Evolutionary conservation across 2,888 invertebrate species (phyloP).

Genomic region (Phaedon cochleariae): DNA sequence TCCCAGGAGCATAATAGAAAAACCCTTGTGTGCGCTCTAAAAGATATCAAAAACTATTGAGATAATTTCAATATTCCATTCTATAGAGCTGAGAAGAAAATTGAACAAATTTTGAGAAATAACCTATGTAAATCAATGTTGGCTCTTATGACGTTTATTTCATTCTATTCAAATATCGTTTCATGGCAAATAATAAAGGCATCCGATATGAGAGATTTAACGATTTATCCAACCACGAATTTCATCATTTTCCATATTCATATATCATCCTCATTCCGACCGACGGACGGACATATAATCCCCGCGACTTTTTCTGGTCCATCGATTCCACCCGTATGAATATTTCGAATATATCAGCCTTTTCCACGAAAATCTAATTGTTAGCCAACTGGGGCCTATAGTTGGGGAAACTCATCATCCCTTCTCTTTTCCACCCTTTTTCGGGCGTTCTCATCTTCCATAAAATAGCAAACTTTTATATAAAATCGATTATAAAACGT

Average conservation of each 20-base stretch:
- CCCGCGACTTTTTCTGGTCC: constrained; percentile 21
- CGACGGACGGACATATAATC: constrained; percentile 35
- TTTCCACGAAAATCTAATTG: constrained; percentile 40
- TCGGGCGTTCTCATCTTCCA: constrained; percentile 46
- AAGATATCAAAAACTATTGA: too few relatives aligned
- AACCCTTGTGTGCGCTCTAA: too few relatives aligned
- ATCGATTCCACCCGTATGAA: constrained; percentile 31
- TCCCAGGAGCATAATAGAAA: too few relatives aligned
- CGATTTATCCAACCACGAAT: not conserved
- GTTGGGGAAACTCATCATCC: constrained; percentile 39
- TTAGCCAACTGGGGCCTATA: constrained; percentile 35
- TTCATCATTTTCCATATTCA: not conserved
- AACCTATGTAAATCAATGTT: not conserved
- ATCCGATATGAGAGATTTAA: constrained; percentile 32
- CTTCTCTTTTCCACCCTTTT: constrained; percentile 44
- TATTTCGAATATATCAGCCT: constrained; percentile 28
- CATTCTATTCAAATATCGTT: too few relatives aligned
- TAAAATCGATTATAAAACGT: constrained; percentile 51
- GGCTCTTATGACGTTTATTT: not conserved
- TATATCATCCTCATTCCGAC: not conserved
- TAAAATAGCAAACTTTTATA: constrained; percentile 50
- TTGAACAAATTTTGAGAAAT: too few relatives aligned
- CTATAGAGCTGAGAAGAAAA: too few relatives aligned
- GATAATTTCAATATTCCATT: too few relatives aligned
- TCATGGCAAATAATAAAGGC: not conserved